Evolutionary conservation across 2,113 vertebrate species (phyloP).

Genomic region (Spea bombifrons): DNA sequence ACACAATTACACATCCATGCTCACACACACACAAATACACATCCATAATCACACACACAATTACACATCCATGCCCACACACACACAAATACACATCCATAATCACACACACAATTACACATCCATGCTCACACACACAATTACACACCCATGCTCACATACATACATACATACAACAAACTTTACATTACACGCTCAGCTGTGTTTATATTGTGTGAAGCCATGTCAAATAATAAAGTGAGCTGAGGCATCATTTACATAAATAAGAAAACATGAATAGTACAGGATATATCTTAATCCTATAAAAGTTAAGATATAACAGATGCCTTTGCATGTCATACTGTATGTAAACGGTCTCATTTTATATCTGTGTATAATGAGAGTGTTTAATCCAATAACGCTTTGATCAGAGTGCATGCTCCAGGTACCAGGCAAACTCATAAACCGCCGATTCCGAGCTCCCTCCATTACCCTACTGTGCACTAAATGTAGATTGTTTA

Average conservation of each 20-base stretch:
- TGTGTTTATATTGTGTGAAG: neutral
- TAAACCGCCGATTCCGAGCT: slow-evolving; percentile 50
- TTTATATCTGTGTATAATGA: slow-evolving; percentile 61
- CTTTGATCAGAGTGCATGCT: slow-evolving; percentile 48
- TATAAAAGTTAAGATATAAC: neutral
- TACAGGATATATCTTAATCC: neutral
- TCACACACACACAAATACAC: no score
- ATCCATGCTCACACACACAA: no score
- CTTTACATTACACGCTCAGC: no score
- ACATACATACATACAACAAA: no score
- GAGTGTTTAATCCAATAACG: slow-evolving; percentile 57
- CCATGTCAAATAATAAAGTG: neutral
- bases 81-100: no score
- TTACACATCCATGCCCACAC: no score
- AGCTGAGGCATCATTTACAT: neutral
- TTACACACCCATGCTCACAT: no score
- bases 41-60: no score
- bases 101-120: no score
- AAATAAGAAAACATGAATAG: neutral
- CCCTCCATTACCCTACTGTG: slow-evolving; percentile 60
- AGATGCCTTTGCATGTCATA: neutral
- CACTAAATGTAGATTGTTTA: slow-evolving; percentile 65
- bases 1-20: no score
- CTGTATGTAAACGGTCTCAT: slow-evolving; percentile 57
- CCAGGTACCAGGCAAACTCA: slow-evolving; percentile 62